Conservation (phyloP, 2,797 vertebrate species). For the Gobio occitaniae region DNA sequence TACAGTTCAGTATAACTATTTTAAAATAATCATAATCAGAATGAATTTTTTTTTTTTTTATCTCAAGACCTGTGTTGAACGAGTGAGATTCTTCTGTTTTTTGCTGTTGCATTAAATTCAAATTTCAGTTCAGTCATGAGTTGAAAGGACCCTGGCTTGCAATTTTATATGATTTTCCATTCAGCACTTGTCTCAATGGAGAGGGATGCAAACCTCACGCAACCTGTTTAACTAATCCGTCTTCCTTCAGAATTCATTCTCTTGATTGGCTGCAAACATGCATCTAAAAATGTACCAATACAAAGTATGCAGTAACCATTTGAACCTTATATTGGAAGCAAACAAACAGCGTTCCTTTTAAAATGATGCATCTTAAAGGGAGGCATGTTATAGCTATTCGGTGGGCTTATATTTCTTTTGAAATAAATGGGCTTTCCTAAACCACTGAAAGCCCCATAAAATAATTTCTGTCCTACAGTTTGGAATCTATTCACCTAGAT, state of each 20-base stretch:
- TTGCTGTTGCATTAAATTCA: neutral
- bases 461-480: conserved; percentile 25
- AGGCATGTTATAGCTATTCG: conserved; percentile 12
- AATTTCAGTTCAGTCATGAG: neutral
- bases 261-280: conserved; percentile 1
- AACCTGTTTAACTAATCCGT: neutral
- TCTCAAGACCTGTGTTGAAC: neutral
- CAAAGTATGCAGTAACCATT: neutral
- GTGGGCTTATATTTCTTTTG: neutral
- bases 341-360: conserved; percentile 6
- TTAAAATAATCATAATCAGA: neutral
- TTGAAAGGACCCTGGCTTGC: neutral
- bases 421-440: conserved; percentile 35
- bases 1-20: neutral
- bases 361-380: neutral
- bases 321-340: neutral
- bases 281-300: neutral
- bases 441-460: conserved; percentile 25
- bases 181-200: neutral
- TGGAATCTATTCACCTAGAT: conserved; percentile 42
- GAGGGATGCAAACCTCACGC: neutral
- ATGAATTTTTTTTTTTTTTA: neutral
- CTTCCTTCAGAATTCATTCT: neutral
- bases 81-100: neutral
- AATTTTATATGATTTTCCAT: neutral